Evolutionary conservation across 2,113 vertebrate species (phyloP).

Genomic region (Oryctolagus cuniculus): mOryCun1.1 NC_091439.1:110875501-110876000

Average conservation of each 20-base stretch:
- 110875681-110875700: not conserved
- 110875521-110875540: not conserved
- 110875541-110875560: not conserved
- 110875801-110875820: not conserved
- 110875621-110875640: fast-evolving
- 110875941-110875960: not conserved
- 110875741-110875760: not conserved
- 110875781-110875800: not conserved
- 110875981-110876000: not conserved
- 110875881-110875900: not conserved
- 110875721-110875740: not conserved
- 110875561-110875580: not conserved
- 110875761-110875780: not conserved
- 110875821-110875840: not conserved
- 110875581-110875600: not conserved
- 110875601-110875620: not conserved
- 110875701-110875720: not conserved
- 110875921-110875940: not conserved
- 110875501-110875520: not conserved
- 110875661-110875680: not conserved
- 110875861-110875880: not conserved
- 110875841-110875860: not conserved
- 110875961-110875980: not conserved
- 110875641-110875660: not conserved
- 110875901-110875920: not conserved